Evolutionary conservation across 1,140 invertebrate species (phyloP).

Genomic region (Sycophila sp.): DNA sequence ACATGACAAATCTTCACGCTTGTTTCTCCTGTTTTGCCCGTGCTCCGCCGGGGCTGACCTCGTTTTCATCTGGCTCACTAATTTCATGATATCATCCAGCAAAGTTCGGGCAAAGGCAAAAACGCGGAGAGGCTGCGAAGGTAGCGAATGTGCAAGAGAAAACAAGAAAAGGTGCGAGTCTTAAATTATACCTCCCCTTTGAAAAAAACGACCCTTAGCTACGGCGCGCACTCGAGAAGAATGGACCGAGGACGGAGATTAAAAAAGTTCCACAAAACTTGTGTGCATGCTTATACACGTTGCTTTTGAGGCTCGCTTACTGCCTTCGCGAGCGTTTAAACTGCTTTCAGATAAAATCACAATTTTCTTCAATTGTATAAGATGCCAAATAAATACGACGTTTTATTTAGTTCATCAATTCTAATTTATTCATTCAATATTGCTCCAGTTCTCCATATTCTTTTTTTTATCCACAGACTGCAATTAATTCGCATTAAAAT

Average conservation of each 20-base stretch:
- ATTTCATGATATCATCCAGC: constrained; percentile 2
- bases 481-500: too few species aligned
- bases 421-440: too few species aligned
- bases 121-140: not conserved
- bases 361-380: too few species aligned
- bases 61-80: not conserved
- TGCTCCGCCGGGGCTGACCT: too few species aligned
- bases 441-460: too few species aligned
- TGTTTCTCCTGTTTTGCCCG: too few species aligned
- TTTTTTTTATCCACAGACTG: too few species aligned
- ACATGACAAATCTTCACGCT: too few species aligned
- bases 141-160: not conserved
- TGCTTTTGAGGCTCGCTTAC: not conserved
- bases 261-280: constrained; percentile 23
- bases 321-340: constrained; percentile 5
- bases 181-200: constrained; percentile 11
- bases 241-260: constrained; percentile 22
- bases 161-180: constrained; percentile 2
- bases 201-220: constrained; percentile 11
- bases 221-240: not conserved
- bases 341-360: constrained; percentile 6
- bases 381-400: too few species aligned
- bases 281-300: not conserved
- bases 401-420: too few species aligned
- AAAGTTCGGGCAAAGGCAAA: not conserved